These are phyloP conservation scores for Euglossa dilemma DNA, from an alignment of 1,140 invertebrate species.

Conservation along the genomic window DNA sequence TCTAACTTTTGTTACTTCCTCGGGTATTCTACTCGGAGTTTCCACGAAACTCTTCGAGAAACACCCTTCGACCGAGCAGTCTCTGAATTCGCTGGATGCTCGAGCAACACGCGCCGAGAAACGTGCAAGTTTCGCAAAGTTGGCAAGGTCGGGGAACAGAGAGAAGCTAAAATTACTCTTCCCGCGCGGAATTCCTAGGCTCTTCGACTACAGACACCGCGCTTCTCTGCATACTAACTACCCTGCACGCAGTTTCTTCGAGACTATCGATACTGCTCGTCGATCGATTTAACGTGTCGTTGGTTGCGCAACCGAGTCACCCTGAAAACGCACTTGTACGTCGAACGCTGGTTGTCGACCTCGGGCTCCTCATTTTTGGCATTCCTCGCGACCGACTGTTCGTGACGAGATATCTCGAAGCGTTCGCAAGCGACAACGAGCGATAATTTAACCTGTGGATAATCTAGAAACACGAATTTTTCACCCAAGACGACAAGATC, in stretches of 20 bases:
- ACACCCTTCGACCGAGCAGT: not conserved
- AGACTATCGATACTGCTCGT: conserved; percentile 55
- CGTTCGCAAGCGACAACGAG: not conserved
- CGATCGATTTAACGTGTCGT: conserved; percentile 61
- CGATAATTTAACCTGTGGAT: not conserved
- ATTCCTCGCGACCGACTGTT: conserved; percentile 17
- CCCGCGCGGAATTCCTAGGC: conserved; percentile 39
- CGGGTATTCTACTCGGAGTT: not conserved
- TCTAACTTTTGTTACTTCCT: not conserved
- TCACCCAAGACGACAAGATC: not conserved
- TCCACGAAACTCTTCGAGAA: not conserved
- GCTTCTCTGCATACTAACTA: conserved; percentile 55
- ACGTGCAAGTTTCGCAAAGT: conserved; percentile 16
- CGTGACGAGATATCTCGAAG: conserved; percentile 5
- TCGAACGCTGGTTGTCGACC: conserved; percentile 24
- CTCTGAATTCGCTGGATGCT: not conserved
- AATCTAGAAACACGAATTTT: not conserved
- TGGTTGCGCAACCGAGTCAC: conserved; percentile 63
- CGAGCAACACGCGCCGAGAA: not conserved
- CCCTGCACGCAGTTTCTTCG: not conserved
- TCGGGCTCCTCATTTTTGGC: conserved; percentile 33
- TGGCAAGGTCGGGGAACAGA: conserved; percentile 43
- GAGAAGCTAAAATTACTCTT: conserved; percentile 39
- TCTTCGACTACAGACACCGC: conserved; percentile 16
- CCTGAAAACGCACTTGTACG: conserved; percentile 53